phyloP scores from a whole-genome alignment of 2,888 invertebrate species.

The Epinotia brunnichana region DNA sequence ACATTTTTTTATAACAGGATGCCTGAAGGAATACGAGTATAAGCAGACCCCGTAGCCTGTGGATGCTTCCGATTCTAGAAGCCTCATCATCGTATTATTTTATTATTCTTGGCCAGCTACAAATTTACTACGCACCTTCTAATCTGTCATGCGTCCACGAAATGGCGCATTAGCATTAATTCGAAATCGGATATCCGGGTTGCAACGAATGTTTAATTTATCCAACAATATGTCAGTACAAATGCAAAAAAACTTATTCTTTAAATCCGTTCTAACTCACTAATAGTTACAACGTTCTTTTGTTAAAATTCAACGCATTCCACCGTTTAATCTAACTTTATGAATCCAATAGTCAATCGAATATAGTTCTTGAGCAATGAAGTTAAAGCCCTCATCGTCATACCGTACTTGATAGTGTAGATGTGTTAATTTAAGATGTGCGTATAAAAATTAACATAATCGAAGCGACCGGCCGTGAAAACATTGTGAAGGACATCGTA shows the following conservation, averaged over 20 bases:
- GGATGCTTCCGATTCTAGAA: too few relatives aligned
- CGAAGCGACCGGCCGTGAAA: constrained; percentile 68
- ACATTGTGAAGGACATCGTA: constrained; percentile 54
- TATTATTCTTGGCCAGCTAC: neutral
- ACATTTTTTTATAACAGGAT: too few relatives aligned
- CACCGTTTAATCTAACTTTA: constrained; percentile 27
- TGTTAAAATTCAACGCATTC: constrained; percentile 28
- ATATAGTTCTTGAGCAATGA: constrained; percentile 7
- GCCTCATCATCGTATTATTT: too few relatives aligned
- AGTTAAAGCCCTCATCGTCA: neutral
- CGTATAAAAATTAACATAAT: constrained; percentile 71
- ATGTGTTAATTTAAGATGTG: constrained; percentile 66
- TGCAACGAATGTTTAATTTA: constrained; percentile 29
- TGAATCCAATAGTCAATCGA: neutral
- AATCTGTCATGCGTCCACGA: neutral
- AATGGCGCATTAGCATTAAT: constrained; percentile 5
- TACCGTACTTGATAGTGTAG: constrained; percentile 30
- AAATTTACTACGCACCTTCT: neutral
- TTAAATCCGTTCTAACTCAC: constrained; percentile 25
- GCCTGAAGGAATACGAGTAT: too few relatives aligned
- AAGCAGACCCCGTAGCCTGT: too few relatives aligned
- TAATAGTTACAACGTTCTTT: constrained; percentile 35
- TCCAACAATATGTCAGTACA: constrained; percentile 30
- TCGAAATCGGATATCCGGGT: constrained; percentile 37
- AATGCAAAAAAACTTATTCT: constrained; percentile 28